Conservation (phyloP, 2,113 vertebrate genomes). For the Microtus ochrogaster region DNA sequence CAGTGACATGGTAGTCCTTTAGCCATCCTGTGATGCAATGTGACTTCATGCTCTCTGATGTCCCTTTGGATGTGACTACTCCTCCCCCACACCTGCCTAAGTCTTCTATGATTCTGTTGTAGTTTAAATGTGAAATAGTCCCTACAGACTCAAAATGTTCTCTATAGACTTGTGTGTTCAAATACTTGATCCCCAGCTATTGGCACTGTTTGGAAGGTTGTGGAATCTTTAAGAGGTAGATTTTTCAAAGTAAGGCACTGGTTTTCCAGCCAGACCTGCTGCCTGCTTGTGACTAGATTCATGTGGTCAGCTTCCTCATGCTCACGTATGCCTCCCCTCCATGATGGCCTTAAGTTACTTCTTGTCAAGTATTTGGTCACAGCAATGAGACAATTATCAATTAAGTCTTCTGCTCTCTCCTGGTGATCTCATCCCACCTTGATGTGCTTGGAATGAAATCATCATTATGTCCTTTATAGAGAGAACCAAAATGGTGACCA, state of each 20-base stretch:
- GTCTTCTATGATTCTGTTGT: neutral
- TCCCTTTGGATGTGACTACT: neutral
- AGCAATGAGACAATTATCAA: neutral
- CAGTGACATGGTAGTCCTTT: neutral
- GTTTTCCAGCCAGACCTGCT: neutral
- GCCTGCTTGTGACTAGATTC: neutral
- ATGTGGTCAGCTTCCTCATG: neutral
- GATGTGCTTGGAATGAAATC: neutral
- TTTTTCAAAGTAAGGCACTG: neutral
- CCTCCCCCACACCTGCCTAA: neutral
- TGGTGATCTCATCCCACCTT: neutral
- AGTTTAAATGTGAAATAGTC: neutral
- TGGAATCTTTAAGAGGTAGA: neutral
- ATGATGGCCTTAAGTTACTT: neutral
- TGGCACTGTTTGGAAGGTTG: neutral
- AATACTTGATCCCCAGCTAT: neutral
- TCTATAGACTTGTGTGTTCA: neutral
- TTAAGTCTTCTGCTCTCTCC: neutral
- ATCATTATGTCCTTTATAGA: neutral
- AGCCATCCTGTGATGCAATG: neutral
- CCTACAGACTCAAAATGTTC: neutral
- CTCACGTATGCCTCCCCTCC: neutral
- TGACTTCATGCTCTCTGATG: neutral
- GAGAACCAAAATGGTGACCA: neutral
- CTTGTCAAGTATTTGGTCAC: neutral